A percentile compares a stretch with the other conserved stretches of the same genome.
These are phyloP conservation scores for Asarcornis scutulata DNA, from an alignment of 2,113 vertebrate genomes.

Conservation along the genomic window DNA sequence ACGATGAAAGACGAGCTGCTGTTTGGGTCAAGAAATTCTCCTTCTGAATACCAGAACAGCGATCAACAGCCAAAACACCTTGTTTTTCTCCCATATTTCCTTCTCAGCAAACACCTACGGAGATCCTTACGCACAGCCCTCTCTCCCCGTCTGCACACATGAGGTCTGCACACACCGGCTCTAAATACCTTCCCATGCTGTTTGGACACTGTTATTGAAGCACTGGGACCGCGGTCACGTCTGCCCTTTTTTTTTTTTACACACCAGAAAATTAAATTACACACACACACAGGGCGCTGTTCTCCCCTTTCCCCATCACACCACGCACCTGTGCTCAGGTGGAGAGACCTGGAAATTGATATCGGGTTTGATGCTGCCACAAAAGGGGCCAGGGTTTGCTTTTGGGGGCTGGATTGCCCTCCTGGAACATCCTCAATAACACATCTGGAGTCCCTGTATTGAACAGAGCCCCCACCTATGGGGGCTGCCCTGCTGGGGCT, in stretches of 20 bases:
- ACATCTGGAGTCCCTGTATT: accelerated
- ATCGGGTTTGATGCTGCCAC: not conserved
- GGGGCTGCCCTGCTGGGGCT: not conserved
- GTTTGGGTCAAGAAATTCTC: not conserved
- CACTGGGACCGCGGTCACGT: not conserved
- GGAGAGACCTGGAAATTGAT: not conserved
- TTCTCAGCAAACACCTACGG: not conserved
- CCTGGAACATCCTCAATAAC: accelerated
- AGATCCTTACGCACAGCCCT: not conserved
- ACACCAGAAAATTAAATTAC: not conserved
- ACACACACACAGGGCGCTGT: not conserved
- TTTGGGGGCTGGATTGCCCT: accelerated
- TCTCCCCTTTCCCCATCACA: no score
- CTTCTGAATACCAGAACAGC: not conserved
- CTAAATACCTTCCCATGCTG: not conserved
- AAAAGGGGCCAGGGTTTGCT: accelerated
- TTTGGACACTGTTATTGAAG: not conserved
- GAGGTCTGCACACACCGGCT: not conserved
- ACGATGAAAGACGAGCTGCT: not conserved
- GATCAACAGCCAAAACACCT: not conserved
- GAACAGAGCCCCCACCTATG: not conserved
- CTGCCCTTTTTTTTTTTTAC: not conserved
- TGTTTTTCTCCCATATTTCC: not conserved
- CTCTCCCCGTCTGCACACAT: not conserved
- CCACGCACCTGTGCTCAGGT: accelerated